Percentiles rank a stretch among this genome's conserved stretches.
phyloP scores from a whole-genome alignment of 2,888 invertebrate genomes.

The Ophioninae sp. region DNA sequence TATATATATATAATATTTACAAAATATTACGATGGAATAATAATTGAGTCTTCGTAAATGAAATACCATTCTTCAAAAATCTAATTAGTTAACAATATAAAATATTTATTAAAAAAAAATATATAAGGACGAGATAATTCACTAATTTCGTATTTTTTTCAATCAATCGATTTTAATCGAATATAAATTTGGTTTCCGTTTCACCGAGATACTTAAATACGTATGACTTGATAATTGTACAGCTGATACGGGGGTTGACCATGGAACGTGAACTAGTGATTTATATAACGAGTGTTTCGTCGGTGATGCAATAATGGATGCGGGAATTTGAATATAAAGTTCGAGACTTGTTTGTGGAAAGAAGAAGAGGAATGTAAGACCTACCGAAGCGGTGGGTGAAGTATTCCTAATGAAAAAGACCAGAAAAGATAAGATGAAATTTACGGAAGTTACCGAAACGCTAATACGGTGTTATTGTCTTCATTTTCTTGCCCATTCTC shows the following conservation, averaged over 20 bases:
- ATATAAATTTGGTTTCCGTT: neutral
- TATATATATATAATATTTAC: too few relatives aligned
- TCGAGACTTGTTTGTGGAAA: neutral
- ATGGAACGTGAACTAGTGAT: conserved; percentile 63
- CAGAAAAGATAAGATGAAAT: conserved; percentile 8
- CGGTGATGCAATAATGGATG: conserved; percentile 20
- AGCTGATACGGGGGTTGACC: conserved; percentile 9
- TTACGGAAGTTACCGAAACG: neutral
- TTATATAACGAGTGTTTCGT: conserved; percentile 65
- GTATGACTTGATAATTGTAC: conserved; percentile 52
- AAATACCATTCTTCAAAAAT: too few relatives aligned
- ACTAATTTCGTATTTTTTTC: neutral
- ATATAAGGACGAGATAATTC: too few relatives aligned
- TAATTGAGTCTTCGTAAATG: too few relatives aligned
- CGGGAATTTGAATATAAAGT: neutral
- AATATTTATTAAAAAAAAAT: too few relatives aligned
- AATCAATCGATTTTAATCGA: neutral
- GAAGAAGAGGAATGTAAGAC: neutral
- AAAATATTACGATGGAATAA: too few relatives aligned
- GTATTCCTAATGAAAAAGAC: neutral
- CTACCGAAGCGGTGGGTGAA: neutral
- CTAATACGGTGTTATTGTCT: neutral
- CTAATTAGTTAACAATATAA: too few relatives aligned
- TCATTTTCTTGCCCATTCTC: conserved; percentile 9
- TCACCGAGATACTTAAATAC: neutral